Conservation (phyloP, 2,888 invertebrate species). For the Sesamia inferens region DNA sequence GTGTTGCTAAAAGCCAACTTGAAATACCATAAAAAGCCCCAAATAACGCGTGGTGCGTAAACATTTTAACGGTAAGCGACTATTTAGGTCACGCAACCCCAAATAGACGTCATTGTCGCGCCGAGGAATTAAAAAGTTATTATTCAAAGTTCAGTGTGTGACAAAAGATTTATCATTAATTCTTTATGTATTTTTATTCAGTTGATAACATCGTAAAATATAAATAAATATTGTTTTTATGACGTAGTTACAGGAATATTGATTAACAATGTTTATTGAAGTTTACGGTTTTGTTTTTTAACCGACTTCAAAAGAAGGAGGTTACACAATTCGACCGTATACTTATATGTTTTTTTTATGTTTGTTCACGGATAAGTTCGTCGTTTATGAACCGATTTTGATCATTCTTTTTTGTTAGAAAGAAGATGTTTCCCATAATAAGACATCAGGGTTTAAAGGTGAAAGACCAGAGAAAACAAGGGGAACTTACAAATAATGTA, state of each 20-base stretch:
- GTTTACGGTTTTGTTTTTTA: background rate
- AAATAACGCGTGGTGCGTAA: conserved; percentile 27
- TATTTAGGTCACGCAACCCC: conserved; percentile 52
- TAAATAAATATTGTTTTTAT: conserved; percentile 32
- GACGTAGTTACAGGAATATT: conserved; percentile 37
- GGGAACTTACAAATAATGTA: too few species aligned
- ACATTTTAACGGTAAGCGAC: conserved; percentile 15
- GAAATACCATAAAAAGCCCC: conserved; percentile 4
- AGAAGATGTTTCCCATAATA: too few species aligned
- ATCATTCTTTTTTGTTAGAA: too few species aligned
- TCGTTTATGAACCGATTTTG: too few species aligned
- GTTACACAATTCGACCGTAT: too few species aligned
- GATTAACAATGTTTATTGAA: conserved; percentile 35
- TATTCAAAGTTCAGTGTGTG: conserved; percentile 48
- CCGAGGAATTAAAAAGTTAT: conserved; percentile 47
- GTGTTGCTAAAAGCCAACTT: background rate
- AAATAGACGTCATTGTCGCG: conserved; percentile 52
- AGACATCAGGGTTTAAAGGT: too few species aligned
- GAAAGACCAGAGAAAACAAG: too few species aligned
- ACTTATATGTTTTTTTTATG: too few species aligned
- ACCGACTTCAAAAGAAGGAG: too few species aligned
- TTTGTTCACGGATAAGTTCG: too few species aligned
- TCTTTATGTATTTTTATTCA: conserved; percentile 47
- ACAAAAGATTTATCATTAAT: conserved; percentile 41
- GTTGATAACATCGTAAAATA: conserved; percentile 40